A percentile compares a stretch with the other conserved stretches of the same genome.
phyloP scores from a whole-genome alignment of 1,140 invertebrate genomes.

The Drosophila orosa region DNA sequence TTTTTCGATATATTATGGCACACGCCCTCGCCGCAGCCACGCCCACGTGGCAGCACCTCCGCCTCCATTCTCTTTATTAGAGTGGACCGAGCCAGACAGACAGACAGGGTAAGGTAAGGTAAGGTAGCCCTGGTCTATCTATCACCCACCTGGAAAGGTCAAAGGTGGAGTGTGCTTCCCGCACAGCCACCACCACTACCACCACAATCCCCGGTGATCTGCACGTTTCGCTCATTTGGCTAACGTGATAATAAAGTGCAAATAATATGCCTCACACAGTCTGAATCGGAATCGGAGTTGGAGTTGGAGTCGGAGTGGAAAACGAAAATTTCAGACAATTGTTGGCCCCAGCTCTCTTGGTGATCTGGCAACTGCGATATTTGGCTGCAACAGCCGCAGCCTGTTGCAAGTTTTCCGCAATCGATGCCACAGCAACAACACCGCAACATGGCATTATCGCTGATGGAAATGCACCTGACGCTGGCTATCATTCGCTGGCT shows the following conservation, averaged over 20 bases:
- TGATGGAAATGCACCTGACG: conserved; percentile 84
- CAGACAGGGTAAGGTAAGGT: conserved; percentile 6
- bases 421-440: conserved; percentile 64
- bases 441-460: conserved; percentile 74
- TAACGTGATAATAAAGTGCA: conserved; percentile 84
- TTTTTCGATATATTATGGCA: conserved; percentile 40
- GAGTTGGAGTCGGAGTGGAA: conserved; percentile 45
- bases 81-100: conserved; percentile 1
- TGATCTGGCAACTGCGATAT: conserved; percentile 61
- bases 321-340: conserved; percentile 68
- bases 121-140: conserved; percentile 44
- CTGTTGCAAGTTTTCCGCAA: conserved; percentile 76
- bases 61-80: conserved; percentile 43
- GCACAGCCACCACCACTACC: neutral
- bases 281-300: conserved; percentile 34
- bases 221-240: conserved; percentile 82
- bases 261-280: conserved; percentile 82
- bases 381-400: conserved; percentile 25
- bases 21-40: conserved; percentile 39
- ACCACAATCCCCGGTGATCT: conserved; percentile 44
- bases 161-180: conserved; percentile 55
- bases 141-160: conserved; percentile 69
- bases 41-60: conserved; percentile 41
- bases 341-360: conserved; percentile 38
- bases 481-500: conserved; percentile 68